These are phyloP conservation scores for Cheilosia grossa DNA, from an alignment of 2,888 invertebrate species.

Conservation along the genomic window DNA sequence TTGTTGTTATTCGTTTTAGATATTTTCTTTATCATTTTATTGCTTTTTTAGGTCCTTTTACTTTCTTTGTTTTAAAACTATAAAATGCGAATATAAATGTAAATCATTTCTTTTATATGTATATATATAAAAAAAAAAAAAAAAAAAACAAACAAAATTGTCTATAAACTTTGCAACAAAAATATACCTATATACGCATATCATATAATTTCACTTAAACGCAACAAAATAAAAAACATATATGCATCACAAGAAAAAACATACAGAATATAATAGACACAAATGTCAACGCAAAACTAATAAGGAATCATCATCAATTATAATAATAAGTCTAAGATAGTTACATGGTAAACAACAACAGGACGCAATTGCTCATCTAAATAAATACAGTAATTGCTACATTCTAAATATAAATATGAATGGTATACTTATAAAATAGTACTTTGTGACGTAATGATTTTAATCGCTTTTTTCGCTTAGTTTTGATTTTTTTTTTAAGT, in stretches of 20 bases:
- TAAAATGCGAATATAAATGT: conserved; percentile 52
- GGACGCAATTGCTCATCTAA: conserved; percentile 72
- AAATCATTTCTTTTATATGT: conserved; percentile 14
- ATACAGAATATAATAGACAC: conserved; percentile 13
- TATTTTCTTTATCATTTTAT: conserved; percentile 52
- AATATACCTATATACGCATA: conserved; percentile 32
- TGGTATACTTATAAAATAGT: conserved; percentile 61
- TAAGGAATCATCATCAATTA: conserved; percentile 35
- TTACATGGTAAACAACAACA: conserved; percentile 72
- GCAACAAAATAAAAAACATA: conserved; percentile 32
- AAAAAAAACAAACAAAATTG: conserved; percentile 41
- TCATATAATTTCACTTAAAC: conserved; percentile 46
- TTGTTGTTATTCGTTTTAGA: conserved; percentile 47
- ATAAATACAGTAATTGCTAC: conserved; percentile 62
- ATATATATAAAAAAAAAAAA: conserved; percentile 14
- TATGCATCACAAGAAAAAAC: conserved; percentile 54
- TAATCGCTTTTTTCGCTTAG: conserved; percentile 13
- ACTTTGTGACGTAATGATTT: conserved; percentile 59
- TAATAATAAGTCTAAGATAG: conserved; percentile 68
- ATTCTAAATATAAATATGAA: conserved; percentile 60
- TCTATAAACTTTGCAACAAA: conserved; percentile 65
- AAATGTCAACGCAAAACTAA: conserved; percentile 27
- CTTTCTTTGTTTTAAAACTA: conserved; percentile 38
- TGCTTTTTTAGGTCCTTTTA: conserved; percentile 69
- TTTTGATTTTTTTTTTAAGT: conserved; percentile 46